Evolutionary conservation across 1,140 invertebrate genomes (phyloP).

Genomic region (Gerris buenoi): DNA sequence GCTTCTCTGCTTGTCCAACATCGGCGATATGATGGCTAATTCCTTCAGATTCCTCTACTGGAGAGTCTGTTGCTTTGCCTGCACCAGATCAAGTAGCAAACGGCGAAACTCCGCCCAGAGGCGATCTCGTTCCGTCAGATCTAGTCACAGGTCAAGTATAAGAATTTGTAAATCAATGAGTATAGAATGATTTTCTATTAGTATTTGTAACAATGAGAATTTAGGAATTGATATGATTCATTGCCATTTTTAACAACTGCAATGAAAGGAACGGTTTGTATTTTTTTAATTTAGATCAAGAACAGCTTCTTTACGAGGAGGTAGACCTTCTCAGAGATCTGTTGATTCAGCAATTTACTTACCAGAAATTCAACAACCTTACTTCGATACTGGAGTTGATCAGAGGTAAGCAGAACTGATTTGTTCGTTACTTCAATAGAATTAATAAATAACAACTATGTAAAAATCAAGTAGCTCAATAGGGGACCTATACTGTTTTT

Average conservation of each 20-base stretch:
- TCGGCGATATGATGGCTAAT: conserved; percentile 90
- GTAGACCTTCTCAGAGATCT: conserved; percentile 51
- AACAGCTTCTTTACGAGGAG: conserved; percentile 41
- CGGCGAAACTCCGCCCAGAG: neutral
- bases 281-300: conserved; percentile 26
- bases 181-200: too few relatives aligned
- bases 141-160: conserved; percentile 21
- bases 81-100: conserved; percentile 43
- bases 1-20: conserved; percentile 84
- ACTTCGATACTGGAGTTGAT: neutral
- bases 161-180: too few relatives aligned
- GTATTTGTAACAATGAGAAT: too few relatives aligned
- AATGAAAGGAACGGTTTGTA: neutral
- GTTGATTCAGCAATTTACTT: conserved; percentile 41
- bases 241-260: too few relatives aligned
- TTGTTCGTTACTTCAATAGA: too few relatives aligned
- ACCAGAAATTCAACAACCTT: conserved; percentile 30
- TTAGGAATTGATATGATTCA: too few relatives aligned
- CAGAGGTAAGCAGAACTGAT: neutral
- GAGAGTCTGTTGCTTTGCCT: conserved; percentile 77
- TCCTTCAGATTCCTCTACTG: conserved; percentile 84
- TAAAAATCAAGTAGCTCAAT: too few relatives aligned
- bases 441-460: too few relatives aligned
- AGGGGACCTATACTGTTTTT: too few relatives aligned
- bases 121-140: conserved; percentile 22